These are phyloP conservation scores for Pycnonotus jocosus DNA, from an alignment of 2,113 vertebrate species.

Conservation along the genomic window DNA sequence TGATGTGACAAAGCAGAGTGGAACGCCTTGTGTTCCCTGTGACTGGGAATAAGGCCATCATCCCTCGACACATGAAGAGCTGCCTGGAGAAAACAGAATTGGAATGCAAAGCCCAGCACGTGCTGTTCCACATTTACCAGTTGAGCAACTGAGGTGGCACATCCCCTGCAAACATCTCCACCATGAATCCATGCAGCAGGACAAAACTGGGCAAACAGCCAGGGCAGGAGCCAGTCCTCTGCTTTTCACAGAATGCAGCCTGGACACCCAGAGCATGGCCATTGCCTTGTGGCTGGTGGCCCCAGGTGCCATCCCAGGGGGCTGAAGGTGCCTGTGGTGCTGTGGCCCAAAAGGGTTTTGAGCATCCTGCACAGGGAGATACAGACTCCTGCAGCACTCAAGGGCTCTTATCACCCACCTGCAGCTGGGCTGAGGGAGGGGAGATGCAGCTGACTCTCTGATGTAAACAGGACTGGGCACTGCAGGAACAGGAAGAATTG, in stretches of 20 bases:
- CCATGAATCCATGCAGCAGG: not conserved
- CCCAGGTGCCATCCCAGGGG: fast-evolving
- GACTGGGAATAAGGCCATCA: not conserved
- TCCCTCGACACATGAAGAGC: not conserved
- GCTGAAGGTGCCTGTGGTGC: not conserved
- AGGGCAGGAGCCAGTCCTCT: not conserved
- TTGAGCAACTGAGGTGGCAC: fast-evolving
- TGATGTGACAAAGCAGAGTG: not conserved
- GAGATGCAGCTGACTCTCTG: not conserved
- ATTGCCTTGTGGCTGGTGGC: not conserved
- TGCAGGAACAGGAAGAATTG: not conserved
- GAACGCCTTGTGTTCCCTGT: not conserved
- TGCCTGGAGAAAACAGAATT: not conserved
- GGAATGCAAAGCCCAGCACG: not conserved
- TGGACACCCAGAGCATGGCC: not conserved
- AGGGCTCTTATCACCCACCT: not conserved
- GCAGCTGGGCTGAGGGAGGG: not conserved
- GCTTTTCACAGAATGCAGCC: not conserved
- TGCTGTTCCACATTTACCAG: not conserved
- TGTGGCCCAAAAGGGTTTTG: fast-evolving
- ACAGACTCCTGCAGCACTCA: not conserved
- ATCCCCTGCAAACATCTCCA: not conserved
- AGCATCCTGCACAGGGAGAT: not conserved
- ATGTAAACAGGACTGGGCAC: not conserved
- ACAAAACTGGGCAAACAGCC: not conserved